These are phyloP conservation scores for Mellivora capensis DNA, from an alignment of 2,113 vertebrate genomes.

Conservation along the genomic window DNA sequence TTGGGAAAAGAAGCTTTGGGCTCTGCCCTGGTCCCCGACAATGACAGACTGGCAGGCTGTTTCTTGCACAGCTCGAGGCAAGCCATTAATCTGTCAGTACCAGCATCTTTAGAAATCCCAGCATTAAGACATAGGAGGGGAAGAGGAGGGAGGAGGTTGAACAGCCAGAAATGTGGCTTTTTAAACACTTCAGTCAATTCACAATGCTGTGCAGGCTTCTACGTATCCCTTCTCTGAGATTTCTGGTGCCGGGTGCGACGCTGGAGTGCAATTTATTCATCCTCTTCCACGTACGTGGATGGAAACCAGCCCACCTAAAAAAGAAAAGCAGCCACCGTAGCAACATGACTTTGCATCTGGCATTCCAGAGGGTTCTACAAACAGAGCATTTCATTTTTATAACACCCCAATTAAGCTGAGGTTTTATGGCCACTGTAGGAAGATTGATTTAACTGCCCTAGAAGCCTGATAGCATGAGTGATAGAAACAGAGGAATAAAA, in stretches of 20 bases:
- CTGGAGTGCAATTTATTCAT: constrained; percentile 86
- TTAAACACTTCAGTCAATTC: constrained; percentile 73
- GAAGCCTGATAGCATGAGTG: neutral
- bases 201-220: constrained; percentile 45
- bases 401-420: neutral
- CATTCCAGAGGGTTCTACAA: neutral
- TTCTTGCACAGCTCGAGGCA: constrained; percentile 76
- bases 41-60: constrained; percentile 64
- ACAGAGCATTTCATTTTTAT: neutral
- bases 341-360: neutral
- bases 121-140: constrained; percentile 70
- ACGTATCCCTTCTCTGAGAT: constrained; percentile 74
- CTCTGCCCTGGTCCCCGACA: constrained; percentile 73
- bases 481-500: neutral
- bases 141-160: constrained; percentile 47
- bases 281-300: constrained; percentile 97
- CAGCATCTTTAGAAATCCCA: constrained; percentile 76
- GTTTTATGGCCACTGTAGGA: neutral
- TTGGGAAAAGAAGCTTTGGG: constrained; percentile 58
- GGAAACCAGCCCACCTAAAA: constrained; percentile 98
- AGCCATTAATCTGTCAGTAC: constrained; percentile 78
- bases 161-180: constrained; percentile 71
- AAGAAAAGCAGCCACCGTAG: constrained; percentile 35
- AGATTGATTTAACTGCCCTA: neutral
- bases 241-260: constrained; percentile 42